Evolutionary conservation across 1,140 invertebrate genomes (phyloP).

Genomic region (Radopholus similis): DNA sequence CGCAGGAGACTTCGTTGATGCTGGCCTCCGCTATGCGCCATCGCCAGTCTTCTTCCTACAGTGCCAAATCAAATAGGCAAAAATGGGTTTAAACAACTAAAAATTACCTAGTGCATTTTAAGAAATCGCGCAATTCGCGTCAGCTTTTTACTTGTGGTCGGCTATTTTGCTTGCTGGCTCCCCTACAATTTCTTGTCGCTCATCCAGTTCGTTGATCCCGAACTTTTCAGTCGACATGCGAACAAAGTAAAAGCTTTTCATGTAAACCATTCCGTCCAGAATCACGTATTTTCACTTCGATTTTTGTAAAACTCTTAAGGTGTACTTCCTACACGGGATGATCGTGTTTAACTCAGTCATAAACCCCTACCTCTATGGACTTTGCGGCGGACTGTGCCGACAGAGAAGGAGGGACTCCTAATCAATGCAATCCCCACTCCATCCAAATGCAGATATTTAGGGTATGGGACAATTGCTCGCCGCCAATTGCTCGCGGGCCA

Average conservation of each 20-base stretch:
- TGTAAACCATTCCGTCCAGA: background rate
- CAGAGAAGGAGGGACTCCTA: constrained; percentile 11
- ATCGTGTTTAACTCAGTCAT: constrained; percentile 59
- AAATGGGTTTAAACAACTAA: background rate
- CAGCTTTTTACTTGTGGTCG: constrained; percentile 50
- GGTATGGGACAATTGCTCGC: too few relatives aligned
- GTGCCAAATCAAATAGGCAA: constrained; percentile 43
- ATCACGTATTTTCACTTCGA: background rate
- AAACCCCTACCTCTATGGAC: constrained; percentile 57
- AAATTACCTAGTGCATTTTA: constrained; percentile 16
- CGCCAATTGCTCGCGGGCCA: too few relatives aligned
- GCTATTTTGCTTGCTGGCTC: constrained; percentile 59
- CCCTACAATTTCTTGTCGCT: constrained; percentile 52
- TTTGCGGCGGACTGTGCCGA: constrained; percentile 48
- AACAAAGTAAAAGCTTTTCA: constrained; percentile 43
- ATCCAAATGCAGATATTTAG: too few relatives aligned
- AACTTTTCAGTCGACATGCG: constrained; percentile 50
- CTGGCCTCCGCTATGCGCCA: constrained; percentile 31
- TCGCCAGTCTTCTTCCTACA: constrained; percentile 46
- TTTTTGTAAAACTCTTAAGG: constrained; percentile 15
- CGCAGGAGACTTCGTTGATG: constrained; percentile 17
- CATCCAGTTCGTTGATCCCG: constrained; percentile 55
- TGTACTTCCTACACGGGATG: constrained; percentile 54
- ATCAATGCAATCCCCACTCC: too few relatives aligned
- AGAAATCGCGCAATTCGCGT: constrained; percentile 57